Percentiles rank a stretch among this genome's conserved stretches.
Conservation (phyloP, 2,888 invertebrate species). For the Pyrrhia umbra region DNA sequence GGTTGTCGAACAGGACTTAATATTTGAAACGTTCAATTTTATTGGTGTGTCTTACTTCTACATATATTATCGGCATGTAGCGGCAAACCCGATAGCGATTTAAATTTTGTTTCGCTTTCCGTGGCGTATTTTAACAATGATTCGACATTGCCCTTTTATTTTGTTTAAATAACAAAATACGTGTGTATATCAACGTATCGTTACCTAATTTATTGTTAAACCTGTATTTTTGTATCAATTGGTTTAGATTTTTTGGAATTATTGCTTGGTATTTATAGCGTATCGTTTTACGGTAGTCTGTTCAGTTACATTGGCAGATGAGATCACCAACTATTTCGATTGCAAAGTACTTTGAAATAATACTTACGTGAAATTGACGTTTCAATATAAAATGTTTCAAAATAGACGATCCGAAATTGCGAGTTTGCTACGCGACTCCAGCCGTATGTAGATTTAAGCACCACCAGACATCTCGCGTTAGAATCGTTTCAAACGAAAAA, state of each 20-base stretch:
- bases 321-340: background rate
- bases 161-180: constrained; percentile 37
- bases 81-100: constrained; percentile 53
- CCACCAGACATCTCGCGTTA: background rate
- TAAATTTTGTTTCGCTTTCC: constrained; percentile 54
- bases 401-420: background rate
- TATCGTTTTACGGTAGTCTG: background rate
- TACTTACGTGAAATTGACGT: background rate
- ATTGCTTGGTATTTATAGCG: background rate
- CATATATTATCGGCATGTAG: constrained; percentile 46
- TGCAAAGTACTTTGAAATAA: background rate
- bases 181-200: constrained; percentile 45
- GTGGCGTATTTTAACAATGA: constrained; percentile 53
- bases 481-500: constrained; percentile 24
- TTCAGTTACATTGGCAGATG: background rate
- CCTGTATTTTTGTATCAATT: constrained; percentile 8
- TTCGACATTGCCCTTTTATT: constrained; percentile 34
- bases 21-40: constrained; percentile 58
- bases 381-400: background rate
- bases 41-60: constrained; percentile 45
- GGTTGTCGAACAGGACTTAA: constrained; percentile 65
- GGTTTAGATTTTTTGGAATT: background rate
- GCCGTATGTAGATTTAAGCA: constrained; percentile 25
- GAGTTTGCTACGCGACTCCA: constrained; percentile 10
- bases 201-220: constrained; percentile 45